A percentile compares a stretch with the other conserved stretches of the same genome.
Conservation (phyloP, 2,797 vertebrate genomes). For the Liasis olivaceus region DNA sequence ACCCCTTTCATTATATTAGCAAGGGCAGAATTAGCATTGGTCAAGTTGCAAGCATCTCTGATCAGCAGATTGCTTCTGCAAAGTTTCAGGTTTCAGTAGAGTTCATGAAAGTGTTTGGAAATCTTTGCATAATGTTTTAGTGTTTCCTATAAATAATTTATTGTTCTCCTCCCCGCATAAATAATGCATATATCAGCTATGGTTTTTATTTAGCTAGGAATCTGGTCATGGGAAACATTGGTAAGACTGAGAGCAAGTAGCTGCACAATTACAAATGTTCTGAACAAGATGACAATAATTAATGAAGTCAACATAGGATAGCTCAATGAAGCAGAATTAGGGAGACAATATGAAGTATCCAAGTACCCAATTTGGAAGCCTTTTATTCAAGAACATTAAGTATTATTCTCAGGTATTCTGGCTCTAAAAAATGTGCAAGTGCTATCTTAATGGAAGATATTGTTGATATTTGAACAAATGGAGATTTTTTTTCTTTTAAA, state of each 20-base stretch:
- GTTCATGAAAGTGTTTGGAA: conserved; percentile 2
- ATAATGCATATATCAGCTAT: background rate
- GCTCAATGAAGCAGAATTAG: background rate
- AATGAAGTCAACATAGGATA: no score
- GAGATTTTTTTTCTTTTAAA: no score
- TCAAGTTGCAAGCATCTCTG: background rate
- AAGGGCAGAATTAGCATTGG: background rate
- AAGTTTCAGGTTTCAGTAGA: background rate
- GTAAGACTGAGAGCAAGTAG: no score
- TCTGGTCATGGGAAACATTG: background rate
- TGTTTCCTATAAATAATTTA: background rate
- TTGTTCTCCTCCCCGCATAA: background rate
- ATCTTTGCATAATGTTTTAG: background rate
- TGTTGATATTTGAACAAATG: no score
- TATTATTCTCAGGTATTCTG: no score
- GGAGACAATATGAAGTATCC: no score
- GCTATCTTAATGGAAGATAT: no score
- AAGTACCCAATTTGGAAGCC: background rate
- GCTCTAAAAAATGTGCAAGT: background rate
- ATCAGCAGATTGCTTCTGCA: background rate
- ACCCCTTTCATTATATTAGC: background rate
- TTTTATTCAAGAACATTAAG: background rate
- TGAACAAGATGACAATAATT: no score
- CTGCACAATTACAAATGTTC: no score
- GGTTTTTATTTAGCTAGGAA: background rate